phyloP scores from a whole-genome alignment of 2,888 invertebrate genomes.

The Prenolepis imparis region DNA sequence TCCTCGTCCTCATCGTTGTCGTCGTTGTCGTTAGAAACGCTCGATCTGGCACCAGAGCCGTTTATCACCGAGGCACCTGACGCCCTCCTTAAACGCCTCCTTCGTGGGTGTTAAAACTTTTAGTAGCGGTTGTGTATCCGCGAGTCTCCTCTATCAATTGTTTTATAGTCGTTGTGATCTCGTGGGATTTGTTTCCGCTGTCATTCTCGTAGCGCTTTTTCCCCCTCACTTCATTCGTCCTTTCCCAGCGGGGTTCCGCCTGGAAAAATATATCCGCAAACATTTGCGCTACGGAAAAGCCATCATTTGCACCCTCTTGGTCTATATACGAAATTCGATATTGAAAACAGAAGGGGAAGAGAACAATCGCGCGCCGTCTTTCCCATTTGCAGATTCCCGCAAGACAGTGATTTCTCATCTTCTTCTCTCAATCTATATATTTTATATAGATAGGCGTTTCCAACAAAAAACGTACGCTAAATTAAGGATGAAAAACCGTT shows the following conservation, averaged over 20 bases:
- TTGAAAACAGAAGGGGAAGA: conserved; percentile 33
- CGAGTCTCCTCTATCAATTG: conserved; percentile 67
- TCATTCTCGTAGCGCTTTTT: conserved; percentile 54
- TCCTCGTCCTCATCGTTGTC: neutral
- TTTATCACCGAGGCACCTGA: conserved; percentile 58
- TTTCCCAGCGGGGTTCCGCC: neutral
- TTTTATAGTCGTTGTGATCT: conserved; percentile 64
- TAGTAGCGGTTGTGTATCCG: conserved; percentile 54
- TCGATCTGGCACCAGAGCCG: conserved; percentile 45
- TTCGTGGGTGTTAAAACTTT: conserved; percentile 74
- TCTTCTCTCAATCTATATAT: neutral
- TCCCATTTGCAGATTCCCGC: neutral
- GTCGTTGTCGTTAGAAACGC: neutral
- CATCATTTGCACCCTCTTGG: neutral
- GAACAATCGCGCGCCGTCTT: neutral
- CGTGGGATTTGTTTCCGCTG: conserved; percentile 63
- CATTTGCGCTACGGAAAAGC: neutral
- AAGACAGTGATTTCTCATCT: neutral
- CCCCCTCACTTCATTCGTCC: conserved; percentile 38
- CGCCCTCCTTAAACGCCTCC: conserved; percentile 69
- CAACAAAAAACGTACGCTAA: neutral
- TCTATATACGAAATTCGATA: conserved; percentile 41
- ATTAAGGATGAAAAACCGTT: conserved; percentile 10
- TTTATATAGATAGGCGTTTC: neutral
- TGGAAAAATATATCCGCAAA: conserved; percentile 53